Base-by-base conservation (phyloP, 1,140 invertebrate species). In the Drosophila setifemur region DNA sequence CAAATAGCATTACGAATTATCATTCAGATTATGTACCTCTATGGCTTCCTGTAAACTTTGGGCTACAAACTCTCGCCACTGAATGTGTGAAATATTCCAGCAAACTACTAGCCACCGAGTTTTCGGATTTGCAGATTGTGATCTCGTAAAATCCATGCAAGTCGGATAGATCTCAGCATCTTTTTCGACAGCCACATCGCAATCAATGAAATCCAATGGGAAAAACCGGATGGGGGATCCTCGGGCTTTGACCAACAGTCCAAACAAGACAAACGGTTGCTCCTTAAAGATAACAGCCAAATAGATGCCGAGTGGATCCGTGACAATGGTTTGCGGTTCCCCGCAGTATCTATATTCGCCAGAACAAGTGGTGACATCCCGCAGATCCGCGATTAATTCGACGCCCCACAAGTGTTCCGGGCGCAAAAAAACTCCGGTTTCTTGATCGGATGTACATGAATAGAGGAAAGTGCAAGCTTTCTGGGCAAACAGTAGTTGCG, bases 281-380 rank as follows among this genome's bases (percentile, higher is more conserved):
- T 25, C 8, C 33, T 54, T 47, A 19, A 78, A 77, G 23, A 67
- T 39, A 29, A 61, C 18, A 1, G 74, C 68, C 28, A 78, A 25
- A 5, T 52, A 61, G 5, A 43, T 1, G 11, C 52, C 44, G 1
- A 33, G 4, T 0, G 74, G 68, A 25, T 77, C 74, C 16, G 73
- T 47, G 12, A 48, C 44, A 1, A 77, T 28, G 4, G 43, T 16
- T 1, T 53, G 16, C 1, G 61, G 33, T 1, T 16, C 2, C 12
- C 60, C 53, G 9, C 60, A 54, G 1, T 5, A 3, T 7, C 12
- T 12, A 1, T n/a, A 1, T 3, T 40, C 1, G 1, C 37, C 60
- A 0, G 1, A 14, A 16, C n/a, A 23, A 1, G 3, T 2, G 28
- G 14, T 3, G 4, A 55, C 29, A 2, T 1, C 1, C 3, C 5